These are phyloP conservation scores for Rafetus swinhoei DNA, from an alignment of 2,113 vertebrate genomes.

Conservation along the genomic window DNA sequence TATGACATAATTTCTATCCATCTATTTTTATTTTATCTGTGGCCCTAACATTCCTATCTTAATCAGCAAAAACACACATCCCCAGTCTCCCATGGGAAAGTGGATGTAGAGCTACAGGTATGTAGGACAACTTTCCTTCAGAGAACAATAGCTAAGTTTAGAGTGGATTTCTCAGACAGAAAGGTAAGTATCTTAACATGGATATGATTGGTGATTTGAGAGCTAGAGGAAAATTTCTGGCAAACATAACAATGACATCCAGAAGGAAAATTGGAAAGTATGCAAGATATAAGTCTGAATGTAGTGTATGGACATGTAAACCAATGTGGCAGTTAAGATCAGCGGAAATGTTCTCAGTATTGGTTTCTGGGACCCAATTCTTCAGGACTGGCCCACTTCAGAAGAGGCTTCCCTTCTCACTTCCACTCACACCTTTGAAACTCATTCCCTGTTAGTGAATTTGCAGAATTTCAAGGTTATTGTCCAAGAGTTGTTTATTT, in stretches of 20 bases:
- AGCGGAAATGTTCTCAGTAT: background rate
- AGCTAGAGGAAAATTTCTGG: constrained; percentile 24
- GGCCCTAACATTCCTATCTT: background rate
- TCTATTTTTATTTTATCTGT: constrained; percentile 26
- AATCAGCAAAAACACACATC: background rate
- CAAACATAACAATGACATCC: background rate
- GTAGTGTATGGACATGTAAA: background rate
- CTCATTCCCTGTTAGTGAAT: background rate
- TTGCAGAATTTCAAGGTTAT: background rate
- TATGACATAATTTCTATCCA: constrained; percentile 28
- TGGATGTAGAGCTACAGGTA: background rate
- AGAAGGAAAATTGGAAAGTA: constrained; percentile 22
- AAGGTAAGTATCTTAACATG: background rate
- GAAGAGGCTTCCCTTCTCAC: background rate
- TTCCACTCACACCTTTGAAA: background rate
- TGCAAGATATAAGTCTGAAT: background rate
- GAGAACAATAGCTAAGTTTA: constrained; percentile 63
- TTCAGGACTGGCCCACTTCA: background rate
- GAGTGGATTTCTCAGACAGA: constrained; percentile 5
- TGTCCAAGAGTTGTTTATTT: background rate
- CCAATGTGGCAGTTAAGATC: background rate
- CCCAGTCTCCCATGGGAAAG: constrained; percentile 27
- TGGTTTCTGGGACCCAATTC: background rate
- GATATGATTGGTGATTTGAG: background rate
- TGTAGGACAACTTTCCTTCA: constrained; percentile 73